Evolutionary conservation across 2,888 invertebrate species (phyloP).

Genomic region (Villa cingulata): DNA sequence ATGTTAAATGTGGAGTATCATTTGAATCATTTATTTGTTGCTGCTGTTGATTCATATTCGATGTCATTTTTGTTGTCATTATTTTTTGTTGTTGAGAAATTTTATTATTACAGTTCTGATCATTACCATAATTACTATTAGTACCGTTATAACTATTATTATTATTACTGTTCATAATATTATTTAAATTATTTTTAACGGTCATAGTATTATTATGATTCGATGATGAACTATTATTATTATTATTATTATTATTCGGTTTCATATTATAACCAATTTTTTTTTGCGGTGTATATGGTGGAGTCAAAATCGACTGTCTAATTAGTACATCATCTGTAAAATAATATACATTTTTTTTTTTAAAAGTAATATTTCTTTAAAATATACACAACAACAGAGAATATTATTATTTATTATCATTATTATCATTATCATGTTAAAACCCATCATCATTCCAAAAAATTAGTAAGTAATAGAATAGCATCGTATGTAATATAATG

Average conservation of each 20-base stretch:
- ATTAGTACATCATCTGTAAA: conserved; percentile 4
- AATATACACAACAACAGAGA: too few relatives aligned
- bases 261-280: background rate
- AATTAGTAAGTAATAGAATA: too few relatives aligned
- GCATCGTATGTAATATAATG: too few relatives aligned
- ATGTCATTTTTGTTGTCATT: background rate
- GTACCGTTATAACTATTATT: background rate
- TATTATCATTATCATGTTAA: too few relatives aligned
- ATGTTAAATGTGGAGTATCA: too few relatives aligned
- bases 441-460: too few relatives aligned
- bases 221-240: background rate
- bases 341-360: background rate
- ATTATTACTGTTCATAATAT: too few relatives aligned
- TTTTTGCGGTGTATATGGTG: conserved; percentile 6
- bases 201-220: background rate
- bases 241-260: background rate
- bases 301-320: conserved; percentile 6
- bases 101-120: background rate
- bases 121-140: background rate
- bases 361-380: too few relatives aligned
- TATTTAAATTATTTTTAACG: too few relatives aligned
- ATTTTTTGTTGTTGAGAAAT: background rate
- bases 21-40: too few relatives aligned
- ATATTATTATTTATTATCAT: too few relatives aligned
- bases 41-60: too few relatives aligned